phyloP scores from a whole-genome alignment of 1,140 invertebrate genomes.

The Steinernema feltiae region DNA sequence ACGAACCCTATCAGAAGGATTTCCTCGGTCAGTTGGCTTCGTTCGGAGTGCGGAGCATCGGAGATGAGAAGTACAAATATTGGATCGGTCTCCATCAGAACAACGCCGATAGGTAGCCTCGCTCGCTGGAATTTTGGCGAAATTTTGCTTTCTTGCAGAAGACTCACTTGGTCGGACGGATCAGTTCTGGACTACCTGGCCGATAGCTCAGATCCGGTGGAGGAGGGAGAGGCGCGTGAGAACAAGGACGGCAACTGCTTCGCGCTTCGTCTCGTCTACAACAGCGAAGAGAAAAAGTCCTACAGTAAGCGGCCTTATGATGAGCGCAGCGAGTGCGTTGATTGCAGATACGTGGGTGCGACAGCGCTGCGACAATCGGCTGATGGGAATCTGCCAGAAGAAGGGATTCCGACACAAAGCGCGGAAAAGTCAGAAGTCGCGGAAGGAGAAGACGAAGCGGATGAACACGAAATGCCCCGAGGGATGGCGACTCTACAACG shows the following conservation, averaged over 20 bases:
- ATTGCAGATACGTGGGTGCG: background rate
- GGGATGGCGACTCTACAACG: background rate
- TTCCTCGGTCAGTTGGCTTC: background rate
- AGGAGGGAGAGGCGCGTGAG: background rate
- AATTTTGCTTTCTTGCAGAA: background rate
- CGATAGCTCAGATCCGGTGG: background rate
- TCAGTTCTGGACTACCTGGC: background rate
- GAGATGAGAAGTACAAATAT: background rate
- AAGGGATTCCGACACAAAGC: background rate
- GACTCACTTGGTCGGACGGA: background rate
- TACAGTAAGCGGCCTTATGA: background rate
- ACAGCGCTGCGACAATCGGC: constrained; percentile 8
- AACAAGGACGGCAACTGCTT: constrained; percentile 1
- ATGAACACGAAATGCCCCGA: background rate
- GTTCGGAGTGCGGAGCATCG: background rate
- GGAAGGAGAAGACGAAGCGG: background rate
- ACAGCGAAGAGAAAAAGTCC: background rate
- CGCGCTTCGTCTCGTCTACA: background rate
- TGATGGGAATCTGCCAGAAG: constrained; percentile 10
- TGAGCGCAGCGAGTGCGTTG: background rate
- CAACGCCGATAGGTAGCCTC: constrained; percentile 11
- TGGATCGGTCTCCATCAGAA: constrained; percentile 2
- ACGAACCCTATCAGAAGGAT: background rate
- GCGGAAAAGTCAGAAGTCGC: background rate
- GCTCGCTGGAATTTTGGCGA: too few species aligned